Conservation (phyloP, 1,140 invertebrate species). For the Drosophila aff. region DNA sequence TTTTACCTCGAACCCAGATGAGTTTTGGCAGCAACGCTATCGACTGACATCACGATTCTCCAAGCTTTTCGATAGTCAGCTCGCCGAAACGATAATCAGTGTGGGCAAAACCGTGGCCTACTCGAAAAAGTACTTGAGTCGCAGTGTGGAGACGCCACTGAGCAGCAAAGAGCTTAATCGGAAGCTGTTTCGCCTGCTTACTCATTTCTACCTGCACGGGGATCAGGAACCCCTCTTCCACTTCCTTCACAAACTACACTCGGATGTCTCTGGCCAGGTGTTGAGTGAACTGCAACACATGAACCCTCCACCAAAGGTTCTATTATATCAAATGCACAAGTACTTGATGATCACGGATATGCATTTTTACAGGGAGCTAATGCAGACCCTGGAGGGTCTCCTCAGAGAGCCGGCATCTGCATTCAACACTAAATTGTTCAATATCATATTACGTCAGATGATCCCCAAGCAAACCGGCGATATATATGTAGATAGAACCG, state of each 20-base stretch:
- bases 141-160: neutral
- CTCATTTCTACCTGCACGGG: neutral
- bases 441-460: slow-evolving; percentile 25
- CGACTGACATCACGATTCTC: slow-evolving; percentile 15
- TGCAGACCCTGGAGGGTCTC: slow-evolving; percentile 33
- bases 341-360: slow-evolving; percentile 49
- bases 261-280: slow-evolving; percentile 14
- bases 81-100: slow-evolving; percentile 12
- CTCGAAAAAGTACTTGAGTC: slow-evolving; percentile 6
- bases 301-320: neutral
- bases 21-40: slow-evolving; percentile 41
- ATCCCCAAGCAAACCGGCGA: neutral
- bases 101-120: slow-evolving; percentile 26
- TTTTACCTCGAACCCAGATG: neutral
- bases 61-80: slow-evolving; percentile 6
- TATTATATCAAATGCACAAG: slow-evolving; percentile 42
- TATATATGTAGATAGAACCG: slow-evolving; percentile 24
- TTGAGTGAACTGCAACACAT: neutral
- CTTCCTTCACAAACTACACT: slow-evolving; percentile 17
- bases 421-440: slow-evolving; percentile 20
- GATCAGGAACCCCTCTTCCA: slow-evolving; percentile 12
- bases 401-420: slow-evolving; percentile 23
- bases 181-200: neutral
- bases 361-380: slow-evolving; percentile 31
- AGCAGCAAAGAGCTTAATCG: neutral